These are phyloP conservation scores for Hippasteria phrygiana DNA, from an alignment of 53 echinoderm and acorn worm genomes.

Conservation along the genomic window DNA sequence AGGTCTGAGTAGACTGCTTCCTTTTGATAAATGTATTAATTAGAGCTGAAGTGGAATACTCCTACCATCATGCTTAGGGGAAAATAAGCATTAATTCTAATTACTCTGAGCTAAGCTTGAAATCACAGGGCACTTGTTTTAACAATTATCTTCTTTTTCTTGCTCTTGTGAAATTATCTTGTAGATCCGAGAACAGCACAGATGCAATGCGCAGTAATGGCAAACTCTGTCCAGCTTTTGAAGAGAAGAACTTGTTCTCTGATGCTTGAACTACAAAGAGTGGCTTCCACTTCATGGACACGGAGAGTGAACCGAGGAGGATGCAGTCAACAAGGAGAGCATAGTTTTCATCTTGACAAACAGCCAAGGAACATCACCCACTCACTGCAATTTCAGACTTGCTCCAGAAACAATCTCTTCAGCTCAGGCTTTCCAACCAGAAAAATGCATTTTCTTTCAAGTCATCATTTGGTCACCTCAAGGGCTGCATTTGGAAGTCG, in stretches of 20 bases:
- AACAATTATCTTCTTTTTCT: too few relatives aligned
- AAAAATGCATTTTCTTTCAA: not conserved
- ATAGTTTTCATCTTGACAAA: not conserved
- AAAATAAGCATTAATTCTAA: too few relatives aligned
- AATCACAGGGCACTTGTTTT: too few relatives aligned
- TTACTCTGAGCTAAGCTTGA: too few relatives aligned
- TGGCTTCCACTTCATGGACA: not conserved
- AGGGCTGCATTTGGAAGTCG: not conserved
- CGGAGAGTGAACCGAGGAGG: not conserved
- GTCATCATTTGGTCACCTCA: not conserved
- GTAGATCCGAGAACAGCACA: not conserved
- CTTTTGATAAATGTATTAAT: too few relatives aligned
- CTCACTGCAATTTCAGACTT: not conserved
- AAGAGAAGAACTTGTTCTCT: too few relatives aligned
- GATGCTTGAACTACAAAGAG: constrained; percentile 28
- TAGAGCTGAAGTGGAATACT: too few relatives aligned
- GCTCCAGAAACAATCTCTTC: not conserved
- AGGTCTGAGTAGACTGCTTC: too few relatives aligned
- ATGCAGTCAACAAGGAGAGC: not conserved
- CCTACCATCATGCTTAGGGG: too few relatives aligned
- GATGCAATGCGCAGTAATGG: not conserved
- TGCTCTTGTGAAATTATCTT: not conserved
- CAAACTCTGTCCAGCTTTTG: not conserved
- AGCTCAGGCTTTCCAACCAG: not conserved
- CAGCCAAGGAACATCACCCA: not conserved